Conservation (phyloP, 2,113 vertebrate genomes). For the Oryzias javanicus region DNA sequence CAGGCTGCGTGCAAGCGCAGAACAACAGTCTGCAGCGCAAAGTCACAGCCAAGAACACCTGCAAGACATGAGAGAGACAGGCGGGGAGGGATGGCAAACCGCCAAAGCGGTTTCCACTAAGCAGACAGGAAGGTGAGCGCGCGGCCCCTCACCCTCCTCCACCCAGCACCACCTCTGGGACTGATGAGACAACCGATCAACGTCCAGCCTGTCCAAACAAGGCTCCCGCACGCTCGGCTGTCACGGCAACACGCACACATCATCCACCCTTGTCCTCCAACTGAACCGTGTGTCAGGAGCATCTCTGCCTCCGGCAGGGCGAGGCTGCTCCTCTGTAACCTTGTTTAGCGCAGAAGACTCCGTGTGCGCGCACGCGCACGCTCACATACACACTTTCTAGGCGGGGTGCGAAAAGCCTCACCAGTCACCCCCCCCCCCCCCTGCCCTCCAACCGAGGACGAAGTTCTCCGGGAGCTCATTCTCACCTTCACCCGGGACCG, state of each 20-base stretch:
- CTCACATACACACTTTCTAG: constrained; percentile 31
- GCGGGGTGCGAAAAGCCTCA: constrained; percentile 58
- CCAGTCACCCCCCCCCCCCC: constrained; percentile 14
- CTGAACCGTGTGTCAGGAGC: constrained; percentile 61
- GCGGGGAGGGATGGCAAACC: constrained; percentile 15
- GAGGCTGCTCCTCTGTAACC: constrained; percentile 76
- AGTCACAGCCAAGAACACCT: constrained; percentile 62
- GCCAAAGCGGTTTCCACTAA: constrained; percentile 59
- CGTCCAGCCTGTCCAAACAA: constrained; percentile 63
- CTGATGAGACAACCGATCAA: constrained; percentile 55
- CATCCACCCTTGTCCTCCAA: constrained; percentile 58
- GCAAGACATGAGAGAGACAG: constrained; percentile 34
- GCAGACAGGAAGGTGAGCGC: constrained; percentile 57
- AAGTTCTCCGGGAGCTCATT: constrained; percentile 54
- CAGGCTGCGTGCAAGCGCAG: constrained; percentile 16
- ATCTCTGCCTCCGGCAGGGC: constrained; percentile 67
- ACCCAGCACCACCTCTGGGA: constrained; percentile 36
- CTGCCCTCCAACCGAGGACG: constrained; percentile 29
- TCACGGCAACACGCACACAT: constrained; percentile 30
- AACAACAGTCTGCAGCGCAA: constrained; percentile 29
- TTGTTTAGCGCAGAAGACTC: constrained; percentile 71
- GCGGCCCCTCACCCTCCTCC: constrained; percentile 28
- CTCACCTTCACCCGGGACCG: constrained; percentile 47
- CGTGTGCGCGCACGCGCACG: constrained; percentile 61
- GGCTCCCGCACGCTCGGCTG: constrained; percentile 14